A percentile compares a stretch with the other conserved stretches of the same genome.
phyloP scores from a whole-genome alignment of 2,888 invertebrate species.

The Neria commutata region DNA sequence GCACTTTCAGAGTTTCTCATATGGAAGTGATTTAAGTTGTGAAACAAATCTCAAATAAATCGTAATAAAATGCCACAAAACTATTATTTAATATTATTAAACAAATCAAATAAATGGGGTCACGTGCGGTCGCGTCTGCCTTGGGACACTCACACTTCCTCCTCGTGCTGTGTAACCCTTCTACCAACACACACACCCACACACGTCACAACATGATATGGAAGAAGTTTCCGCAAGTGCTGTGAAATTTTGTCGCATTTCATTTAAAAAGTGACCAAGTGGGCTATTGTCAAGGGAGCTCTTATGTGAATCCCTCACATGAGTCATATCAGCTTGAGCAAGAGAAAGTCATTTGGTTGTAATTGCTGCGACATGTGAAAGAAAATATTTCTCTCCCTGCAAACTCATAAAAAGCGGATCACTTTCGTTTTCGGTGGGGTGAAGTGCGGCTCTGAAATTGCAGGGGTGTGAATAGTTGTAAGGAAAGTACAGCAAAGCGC shows the following conservation, averaged over 20 bases:
- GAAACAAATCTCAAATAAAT: no score
- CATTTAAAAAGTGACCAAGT: conserved; percentile 43
- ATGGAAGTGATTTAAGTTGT: no score
- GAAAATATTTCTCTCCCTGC: background rate
- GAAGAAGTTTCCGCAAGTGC: conserved; percentile 39
- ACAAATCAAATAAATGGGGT: background rate
- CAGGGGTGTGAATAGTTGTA: background rate
- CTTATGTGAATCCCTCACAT: no score
- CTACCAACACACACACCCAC: conserved; percentile 10
- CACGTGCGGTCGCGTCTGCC: background rate
- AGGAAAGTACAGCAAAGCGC: background rate
- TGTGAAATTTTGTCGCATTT: conserved; percentile 49
- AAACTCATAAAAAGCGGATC: background rate
- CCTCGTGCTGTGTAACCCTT: conserved; percentile 1
- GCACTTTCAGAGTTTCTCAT: no score
- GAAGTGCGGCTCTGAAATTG: background rate
- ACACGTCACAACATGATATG: background rate
- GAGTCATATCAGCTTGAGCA: no score
- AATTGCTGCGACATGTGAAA: conserved; percentile 10
- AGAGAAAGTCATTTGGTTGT: no score
- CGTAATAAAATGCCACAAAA: background rate
- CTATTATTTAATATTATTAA: background rate
- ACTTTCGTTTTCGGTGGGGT: no score
- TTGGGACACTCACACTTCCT: conserved; percentile 15
- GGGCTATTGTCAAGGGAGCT: conserved; percentile 44